Conservation (phyloP, 2,113 vertebrate species). For the Cricetomys ansorgei region DNA sequence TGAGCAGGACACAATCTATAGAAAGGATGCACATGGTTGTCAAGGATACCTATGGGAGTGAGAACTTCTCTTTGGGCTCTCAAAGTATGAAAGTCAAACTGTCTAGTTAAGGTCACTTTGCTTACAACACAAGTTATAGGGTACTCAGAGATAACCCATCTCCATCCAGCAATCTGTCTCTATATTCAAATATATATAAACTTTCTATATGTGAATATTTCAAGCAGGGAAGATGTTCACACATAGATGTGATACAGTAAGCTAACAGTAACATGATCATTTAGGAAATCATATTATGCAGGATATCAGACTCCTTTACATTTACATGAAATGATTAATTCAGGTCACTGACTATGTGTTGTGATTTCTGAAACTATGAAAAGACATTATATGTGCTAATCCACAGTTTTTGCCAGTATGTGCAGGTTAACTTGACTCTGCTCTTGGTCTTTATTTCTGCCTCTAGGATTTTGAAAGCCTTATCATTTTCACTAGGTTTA, state of each 20-base stretch:
- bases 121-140: neutral
- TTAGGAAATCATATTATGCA: neutral
- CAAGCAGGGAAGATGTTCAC: neutral
- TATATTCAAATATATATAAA: no score
- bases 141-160: neutral
- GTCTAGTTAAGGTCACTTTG: neutral
- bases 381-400: neutral
- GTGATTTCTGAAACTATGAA: neutral
- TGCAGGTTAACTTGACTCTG: neutral
- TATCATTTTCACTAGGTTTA: neutral
- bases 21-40: neutral
- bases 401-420: neutral
- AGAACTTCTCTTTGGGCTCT: neutral
- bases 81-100: neutral
- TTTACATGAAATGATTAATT: neutral
- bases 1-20: neutral
- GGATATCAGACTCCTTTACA: fast-evolving
- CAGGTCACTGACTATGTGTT: neutral
- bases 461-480: neutral
- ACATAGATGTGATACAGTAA: neutral
- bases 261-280: neutral
- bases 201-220: neutral
- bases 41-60: neutral
- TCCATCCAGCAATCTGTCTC: no score
- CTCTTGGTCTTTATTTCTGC: neutral